Percentiles rank a stretch among this genome's conserved stretches.
phyloP scores from a whole-genome alignment of 1,140 invertebrate species.

The Nasonia longicornis region DNA sequence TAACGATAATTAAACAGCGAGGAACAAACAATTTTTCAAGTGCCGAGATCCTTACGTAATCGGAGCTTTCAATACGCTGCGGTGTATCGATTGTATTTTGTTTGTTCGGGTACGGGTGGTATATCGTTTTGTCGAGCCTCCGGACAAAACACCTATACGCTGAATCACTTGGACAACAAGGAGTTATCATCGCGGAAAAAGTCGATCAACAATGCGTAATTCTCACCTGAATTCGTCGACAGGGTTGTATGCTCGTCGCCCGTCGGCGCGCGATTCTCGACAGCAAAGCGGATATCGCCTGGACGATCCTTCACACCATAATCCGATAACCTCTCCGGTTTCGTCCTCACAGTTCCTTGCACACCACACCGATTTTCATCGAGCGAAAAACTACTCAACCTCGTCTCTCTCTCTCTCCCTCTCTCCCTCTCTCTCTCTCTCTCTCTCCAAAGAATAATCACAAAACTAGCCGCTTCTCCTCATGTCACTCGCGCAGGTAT shows the following conservation, averaged over 20 bases:
- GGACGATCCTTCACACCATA: too few relatives aligned
- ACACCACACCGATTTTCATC: too few relatives aligned
- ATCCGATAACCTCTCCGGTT: too few relatives aligned
- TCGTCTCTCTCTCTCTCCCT: too few relatives aligned
- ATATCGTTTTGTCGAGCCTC: neutral
- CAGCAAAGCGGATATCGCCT: neutral
- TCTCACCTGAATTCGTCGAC: conserved; percentile 63
- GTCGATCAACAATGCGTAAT: neutral
- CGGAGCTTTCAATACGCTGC: neutral
- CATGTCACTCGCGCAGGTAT: neutral
- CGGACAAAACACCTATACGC: neutral
- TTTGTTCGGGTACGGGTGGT: too few relatives aligned
- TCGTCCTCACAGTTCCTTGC: too few relatives aligned
- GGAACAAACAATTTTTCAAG: neutral
- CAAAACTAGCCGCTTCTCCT: neutral
- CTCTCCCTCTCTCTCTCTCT: too few relatives aligned
- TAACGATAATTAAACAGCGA: neutral
- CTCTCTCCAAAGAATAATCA: neutral
- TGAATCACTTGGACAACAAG: neutral
- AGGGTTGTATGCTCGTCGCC: conserved; percentile 58
- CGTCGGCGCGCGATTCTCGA: conserved; percentile 45
- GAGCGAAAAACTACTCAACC: too few relatives aligned
- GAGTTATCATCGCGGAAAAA: too few relatives aligned
- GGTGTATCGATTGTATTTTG: too few relatives aligned
- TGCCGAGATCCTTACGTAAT: neutral